Evolutionary conservation across 2,888 invertebrate species (phyloP).

Genomic region (Eupithecia subumbrata): DNA sequence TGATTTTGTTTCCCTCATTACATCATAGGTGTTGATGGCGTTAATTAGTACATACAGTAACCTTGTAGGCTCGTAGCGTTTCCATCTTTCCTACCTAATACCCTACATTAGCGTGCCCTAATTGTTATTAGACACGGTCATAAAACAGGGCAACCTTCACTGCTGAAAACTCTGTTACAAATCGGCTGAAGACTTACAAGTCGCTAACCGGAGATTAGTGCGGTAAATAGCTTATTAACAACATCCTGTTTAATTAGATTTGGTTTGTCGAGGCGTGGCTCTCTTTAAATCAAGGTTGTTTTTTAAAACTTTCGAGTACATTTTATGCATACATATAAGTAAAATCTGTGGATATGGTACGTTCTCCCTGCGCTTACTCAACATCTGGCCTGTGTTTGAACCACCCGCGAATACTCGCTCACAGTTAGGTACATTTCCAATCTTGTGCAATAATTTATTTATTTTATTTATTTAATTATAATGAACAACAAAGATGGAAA

Average conservation of each 20-base stretch:
- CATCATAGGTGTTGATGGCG: background rate
- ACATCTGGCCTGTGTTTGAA: too few species aligned
- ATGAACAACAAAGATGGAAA: too few species aligned
- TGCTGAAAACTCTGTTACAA: conserved; percentile 27
- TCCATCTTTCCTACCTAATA: background rate
- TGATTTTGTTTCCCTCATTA: background rate
- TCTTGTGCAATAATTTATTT: too few species aligned
- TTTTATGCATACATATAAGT: background rate
- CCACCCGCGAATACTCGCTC: too few species aligned
- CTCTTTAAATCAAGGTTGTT: conserved; percentile 1
- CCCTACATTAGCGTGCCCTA: background rate
- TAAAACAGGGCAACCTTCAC: conserved; percentile 37
- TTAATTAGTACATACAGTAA: background rate
- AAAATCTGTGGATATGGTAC: too few species aligned
- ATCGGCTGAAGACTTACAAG: conserved; percentile 38
- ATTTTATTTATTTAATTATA: too few species aligned
- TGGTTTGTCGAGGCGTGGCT: background rate
- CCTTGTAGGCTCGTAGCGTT: background rate
- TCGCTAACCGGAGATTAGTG: conserved; percentile 19
- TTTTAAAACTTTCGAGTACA: background rate
- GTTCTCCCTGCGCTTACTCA: too few species aligned
- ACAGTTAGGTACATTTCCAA: too few species aligned
- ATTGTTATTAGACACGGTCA: conserved; percentile 34
- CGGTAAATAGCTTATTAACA: conserved; percentile 30
- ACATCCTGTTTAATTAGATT: conserved; percentile 27